Base-by-base conservation (phyloP, 2,797 vertebrate genomes). In the Adelosebastes latens region DNA sequence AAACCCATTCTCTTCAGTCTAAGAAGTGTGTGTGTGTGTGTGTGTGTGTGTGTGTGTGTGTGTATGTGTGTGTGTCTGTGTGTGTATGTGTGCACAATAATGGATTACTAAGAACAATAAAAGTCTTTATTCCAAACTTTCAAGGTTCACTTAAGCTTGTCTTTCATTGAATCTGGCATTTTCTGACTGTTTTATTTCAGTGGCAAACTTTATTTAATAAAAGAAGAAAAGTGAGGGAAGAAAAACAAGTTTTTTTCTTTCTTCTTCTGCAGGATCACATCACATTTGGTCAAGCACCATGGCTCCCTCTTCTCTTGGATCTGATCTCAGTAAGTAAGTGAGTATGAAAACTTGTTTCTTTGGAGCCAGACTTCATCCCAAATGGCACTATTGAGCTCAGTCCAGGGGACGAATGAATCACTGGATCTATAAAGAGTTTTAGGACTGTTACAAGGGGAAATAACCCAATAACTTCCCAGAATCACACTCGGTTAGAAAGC, bases 361-460 rank as follows among this genome's bases (percentile, higher is more conserved):
- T 25, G 1, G 4, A 67, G 81, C 39, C 79, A 87, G 25, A 59
- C 61, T 61, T 71, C 29, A 55, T 24, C 22, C 32, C 67, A 61
- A 67, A 75, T 60, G 61, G 22, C 53, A 59, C 34, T 20, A 59
- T 53, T 74, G 6, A 62, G 29, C 25, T 64, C 4, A 4, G 62
- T 36, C 24, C 27, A 61, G 22, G 2, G 46, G 60, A 79, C 27
- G 31, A 81, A 72, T 76, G 69, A 82, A 75, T 85, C 55, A 71
- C 52, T 22, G 71, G 10, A 49, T 71, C 53, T n/a, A 64, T 42
- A 13, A 63, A 65, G 42, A 27, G 59, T 46, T 22, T 65, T 10
- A 39, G 42, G 31, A 12, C 9, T 16, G 55, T 60, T 18, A 61
- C 13, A 31, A 46, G 46, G 5, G 39, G 52, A 78, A 64, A 65